phyloP scores from a whole-genome alignment of 2,888 invertebrate species.

The Gibbula magus region DNA sequence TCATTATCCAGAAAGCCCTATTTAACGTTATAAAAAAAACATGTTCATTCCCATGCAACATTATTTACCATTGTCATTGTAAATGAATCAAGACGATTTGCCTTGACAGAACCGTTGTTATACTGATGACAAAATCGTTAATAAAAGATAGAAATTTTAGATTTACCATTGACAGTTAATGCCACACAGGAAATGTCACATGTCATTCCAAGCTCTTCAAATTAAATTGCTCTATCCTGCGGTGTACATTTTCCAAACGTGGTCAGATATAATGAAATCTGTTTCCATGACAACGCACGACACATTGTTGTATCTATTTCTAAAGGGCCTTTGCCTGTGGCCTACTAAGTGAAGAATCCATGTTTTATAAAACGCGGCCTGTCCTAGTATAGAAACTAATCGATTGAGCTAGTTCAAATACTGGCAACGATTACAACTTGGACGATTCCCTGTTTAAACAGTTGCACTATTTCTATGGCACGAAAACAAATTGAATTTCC shows the following conservation, averaged over 20 bases:
- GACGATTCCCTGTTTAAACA: conserved; percentile 6
- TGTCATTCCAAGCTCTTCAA: too few relatives aligned
- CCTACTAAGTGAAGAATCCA: background rate
- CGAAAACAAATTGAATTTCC: conserved; percentile 21
- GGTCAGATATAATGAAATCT: conserved; percentile 10
- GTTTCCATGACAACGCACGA: conserved; percentile 21
- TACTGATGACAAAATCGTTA: too few relatives aligned
- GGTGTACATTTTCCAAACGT: background rate
- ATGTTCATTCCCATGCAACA: too few relatives aligned
- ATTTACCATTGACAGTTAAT: too few relatives aligned
- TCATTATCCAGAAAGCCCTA: too few relatives aligned
- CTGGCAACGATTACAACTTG: background rate
- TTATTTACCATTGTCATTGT: too few relatives aligned
- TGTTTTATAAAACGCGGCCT: background rate
- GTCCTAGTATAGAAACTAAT: background rate
- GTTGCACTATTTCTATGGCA: conserved; percentile 4
- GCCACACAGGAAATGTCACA: too few relatives aligned
- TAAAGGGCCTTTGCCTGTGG: background rate
- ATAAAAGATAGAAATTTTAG: too few relatives aligned
- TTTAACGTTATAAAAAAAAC: too few relatives aligned
- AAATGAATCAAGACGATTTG: too few relatives aligned
- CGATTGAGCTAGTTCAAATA: conserved; percentile 15
- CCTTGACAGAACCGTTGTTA: too few relatives aligned
- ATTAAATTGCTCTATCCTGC: background rate
- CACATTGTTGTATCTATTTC: conserved; percentile 16